These are phyloP conservation scores for Liopterus haemorrhoidalis DNA, from an alignment of 2,888 invertebrate species.

Conservation along the genomic window DNA sequence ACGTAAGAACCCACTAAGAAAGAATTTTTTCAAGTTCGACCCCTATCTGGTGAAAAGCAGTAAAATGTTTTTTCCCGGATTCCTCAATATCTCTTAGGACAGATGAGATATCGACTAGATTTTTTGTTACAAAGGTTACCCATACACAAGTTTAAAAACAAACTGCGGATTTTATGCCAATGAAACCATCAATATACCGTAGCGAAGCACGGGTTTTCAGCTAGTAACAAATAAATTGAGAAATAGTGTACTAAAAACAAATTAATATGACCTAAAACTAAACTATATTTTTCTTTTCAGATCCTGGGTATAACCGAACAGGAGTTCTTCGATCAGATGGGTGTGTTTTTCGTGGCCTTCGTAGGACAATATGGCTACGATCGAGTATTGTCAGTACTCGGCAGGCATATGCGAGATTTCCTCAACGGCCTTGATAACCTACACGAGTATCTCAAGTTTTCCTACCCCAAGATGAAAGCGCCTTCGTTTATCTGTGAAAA, in stretches of 20 bases:
- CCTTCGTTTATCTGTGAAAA: conserved; percentile 97
- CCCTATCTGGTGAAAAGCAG: too few relatives aligned
- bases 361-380: conserved; percentile 95
- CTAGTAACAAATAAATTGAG: neutral
- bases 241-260: neutral
- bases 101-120: too few relatives aligned
- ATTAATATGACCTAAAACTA: neutral
- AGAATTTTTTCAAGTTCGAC: too few relatives aligned
- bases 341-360: conserved; percentile 87
- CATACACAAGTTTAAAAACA: too few relatives aligned
- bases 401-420: conserved; percentile 91
- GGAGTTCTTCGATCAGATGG: conserved; percentile 92
- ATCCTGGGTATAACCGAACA: conserved; percentile 79
- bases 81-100: too few relatives aligned
- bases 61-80: too few relatives aligned
- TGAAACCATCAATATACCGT: too few relatives aligned
- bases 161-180: too few relatives aligned
- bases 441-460: conserved; percentile 94
- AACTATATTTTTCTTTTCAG: conserved; percentile 47
- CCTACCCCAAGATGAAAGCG: conserved; percentile 84
- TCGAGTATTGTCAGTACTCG: conserved; percentile 80
- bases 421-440: conserved; percentile 93
- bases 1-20: too few relatives aligned
- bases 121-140: too few relatives aligned
- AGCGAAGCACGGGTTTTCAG: too few relatives aligned